Evolutionary conservation across 2,888 invertebrate species (phyloP).

Genomic region (Miltochrista miniata): DNA sequence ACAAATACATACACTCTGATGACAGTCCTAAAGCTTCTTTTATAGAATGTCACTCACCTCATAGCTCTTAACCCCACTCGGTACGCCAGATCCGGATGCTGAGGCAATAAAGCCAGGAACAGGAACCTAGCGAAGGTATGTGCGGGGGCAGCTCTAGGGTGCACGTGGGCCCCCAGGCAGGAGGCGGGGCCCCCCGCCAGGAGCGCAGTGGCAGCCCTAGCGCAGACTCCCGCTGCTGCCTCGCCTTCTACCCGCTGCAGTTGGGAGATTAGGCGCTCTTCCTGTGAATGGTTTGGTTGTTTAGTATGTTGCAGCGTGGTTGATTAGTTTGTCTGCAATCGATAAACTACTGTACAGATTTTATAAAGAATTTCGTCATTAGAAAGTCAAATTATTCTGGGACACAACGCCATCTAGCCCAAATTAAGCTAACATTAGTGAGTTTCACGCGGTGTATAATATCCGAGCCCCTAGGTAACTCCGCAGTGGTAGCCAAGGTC

Average conservation of each 20-base stretch:
- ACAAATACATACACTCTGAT: too few relatives aligned
- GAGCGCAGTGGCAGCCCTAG: conserved; percentile 87
- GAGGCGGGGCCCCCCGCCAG: conserved; percentile 91
- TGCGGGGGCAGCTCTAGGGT: conserved; percentile 92
- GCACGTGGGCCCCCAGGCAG: conserved; percentile 88
- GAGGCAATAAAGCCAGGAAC: conserved; percentile 89
- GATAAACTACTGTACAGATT: too few relatives aligned
- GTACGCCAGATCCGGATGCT: conserved; percentile 91
- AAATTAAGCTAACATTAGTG: too few relatives aligned
- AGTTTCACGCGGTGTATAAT: too few relatives aligned
- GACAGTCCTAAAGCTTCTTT: too few relatives aligned
- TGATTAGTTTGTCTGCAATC: too few relatives aligned
- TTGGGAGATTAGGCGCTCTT: conserved; percentile 89
- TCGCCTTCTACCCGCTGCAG: conserved; percentile 91
- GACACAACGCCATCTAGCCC: too few relatives aligned
- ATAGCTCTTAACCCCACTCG: conserved; percentile 91
- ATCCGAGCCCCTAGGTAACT: too few relatives aligned
- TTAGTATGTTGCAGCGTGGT: conserved; percentile 78
- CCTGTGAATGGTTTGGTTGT: conserved; percentile 79
- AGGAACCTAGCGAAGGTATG: conserved; percentile 92
- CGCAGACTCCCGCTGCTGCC: conserved; percentile 86
- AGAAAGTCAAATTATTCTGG: too few relatives aligned
- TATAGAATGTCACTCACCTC: conserved; percentile 56
- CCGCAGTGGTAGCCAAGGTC: too few relatives aligned
- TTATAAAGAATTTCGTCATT: too few relatives aligned